A percentile compares a stretch with the other conserved stretches of the same genome.
Evolutionary conservation across 1,140 invertebrate species (phyloP).

Genomic region (Centruroides sculpturatus): DNA sequence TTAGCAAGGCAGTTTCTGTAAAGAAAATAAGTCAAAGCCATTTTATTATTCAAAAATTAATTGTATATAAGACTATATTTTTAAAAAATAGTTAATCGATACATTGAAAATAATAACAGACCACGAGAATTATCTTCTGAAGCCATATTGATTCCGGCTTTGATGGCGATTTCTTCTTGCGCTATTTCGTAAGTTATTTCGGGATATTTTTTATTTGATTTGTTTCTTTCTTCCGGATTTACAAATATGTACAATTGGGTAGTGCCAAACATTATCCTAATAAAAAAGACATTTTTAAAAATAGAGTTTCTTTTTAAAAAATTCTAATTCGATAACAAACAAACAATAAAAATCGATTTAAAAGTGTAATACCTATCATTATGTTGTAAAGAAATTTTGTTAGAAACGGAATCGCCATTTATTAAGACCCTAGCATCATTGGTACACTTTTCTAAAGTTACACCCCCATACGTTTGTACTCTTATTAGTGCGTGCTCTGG

Average conservation of each 20-base stretch:
- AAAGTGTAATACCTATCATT: constrained; percentile 36
- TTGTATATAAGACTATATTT: too few relatives aligned
- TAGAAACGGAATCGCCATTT: constrained; percentile 35
- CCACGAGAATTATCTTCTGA: constrained; percentile 27
- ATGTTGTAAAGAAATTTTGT: constrained; percentile 34
- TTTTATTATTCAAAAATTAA: too few relatives aligned
- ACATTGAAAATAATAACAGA: constrained; percentile 11
- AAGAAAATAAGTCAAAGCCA: too few relatives aligned
- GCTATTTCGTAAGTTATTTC: constrained; percentile 40
- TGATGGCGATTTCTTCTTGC: constrained; percentile 43
- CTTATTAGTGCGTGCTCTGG: constrained; percentile 39
- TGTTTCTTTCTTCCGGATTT: constrained; percentile 30
- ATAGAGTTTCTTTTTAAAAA: too few relatives aligned
- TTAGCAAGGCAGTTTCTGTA: constrained; percentile 35
- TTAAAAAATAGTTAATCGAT: neutral
- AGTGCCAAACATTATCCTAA: constrained; percentile 38
- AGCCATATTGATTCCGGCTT: constrained; percentile 36
- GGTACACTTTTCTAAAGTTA: constrained; percentile 32
- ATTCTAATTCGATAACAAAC: too few relatives aligned
- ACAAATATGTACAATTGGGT: constrained; percentile 43
- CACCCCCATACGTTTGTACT: constrained; percentile 28
- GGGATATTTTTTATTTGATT: constrained; percentile 28
- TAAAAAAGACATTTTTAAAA: constrained; percentile 1
- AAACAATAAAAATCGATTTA: too few relatives aligned
- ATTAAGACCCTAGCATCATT: constrained; percentile 36